Percentiles rank a stretch among this genome's conserved stretches.
Evolutionary conservation across 2,113 vertebrate genomes (phyloP).

Genomic region (Microtus ochrogaster): DNA sequence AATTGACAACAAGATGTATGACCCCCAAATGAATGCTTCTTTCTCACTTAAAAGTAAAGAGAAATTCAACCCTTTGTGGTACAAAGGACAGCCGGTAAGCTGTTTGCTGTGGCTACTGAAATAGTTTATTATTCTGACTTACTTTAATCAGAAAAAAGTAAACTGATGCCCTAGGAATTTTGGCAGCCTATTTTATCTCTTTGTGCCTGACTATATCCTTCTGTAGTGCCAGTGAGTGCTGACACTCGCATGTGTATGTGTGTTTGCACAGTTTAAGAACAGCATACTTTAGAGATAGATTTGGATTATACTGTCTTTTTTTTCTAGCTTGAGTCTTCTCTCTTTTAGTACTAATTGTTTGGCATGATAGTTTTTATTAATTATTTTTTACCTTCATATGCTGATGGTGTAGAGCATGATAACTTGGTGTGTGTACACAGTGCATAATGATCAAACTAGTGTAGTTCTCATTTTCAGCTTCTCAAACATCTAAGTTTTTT

Average conservation of each 20-base stretch:
- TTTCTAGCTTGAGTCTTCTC: not conserved
- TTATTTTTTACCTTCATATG: not conserved
- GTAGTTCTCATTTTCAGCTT: not conserved
- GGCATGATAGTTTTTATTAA: not conserved
- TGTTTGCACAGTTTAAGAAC: not conserved
- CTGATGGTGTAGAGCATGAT: not conserved
- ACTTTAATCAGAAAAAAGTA: not conserved
- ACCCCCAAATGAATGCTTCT: constrained; percentile 88
- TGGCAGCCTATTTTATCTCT: not conserved
- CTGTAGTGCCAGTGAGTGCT: not conserved
- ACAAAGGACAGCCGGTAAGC: constrained; percentile 97
- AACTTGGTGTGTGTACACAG: not conserved
- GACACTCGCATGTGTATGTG: not conserved
- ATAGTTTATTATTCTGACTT: constrained; percentile 8
- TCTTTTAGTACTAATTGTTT: not conserved
- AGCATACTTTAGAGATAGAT: not conserved
- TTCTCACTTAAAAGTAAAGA: constrained; percentile 91
- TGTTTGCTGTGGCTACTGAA: not conserved
- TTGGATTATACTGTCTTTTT: not conserved
- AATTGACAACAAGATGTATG: constrained; percentile 99
- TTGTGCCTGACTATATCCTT: not conserved
- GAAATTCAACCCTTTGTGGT: constrained; percentile 94
- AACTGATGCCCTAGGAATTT: not conserved
- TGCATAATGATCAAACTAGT: not conserved
- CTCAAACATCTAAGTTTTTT: not conserved